A percentile compares a stretch with the other conserved stretches of the same genome.
Evolutionary conservation across 2,888 invertebrate genomes (phyloP).

Genomic region (Prenolepis imparis): DNA sequence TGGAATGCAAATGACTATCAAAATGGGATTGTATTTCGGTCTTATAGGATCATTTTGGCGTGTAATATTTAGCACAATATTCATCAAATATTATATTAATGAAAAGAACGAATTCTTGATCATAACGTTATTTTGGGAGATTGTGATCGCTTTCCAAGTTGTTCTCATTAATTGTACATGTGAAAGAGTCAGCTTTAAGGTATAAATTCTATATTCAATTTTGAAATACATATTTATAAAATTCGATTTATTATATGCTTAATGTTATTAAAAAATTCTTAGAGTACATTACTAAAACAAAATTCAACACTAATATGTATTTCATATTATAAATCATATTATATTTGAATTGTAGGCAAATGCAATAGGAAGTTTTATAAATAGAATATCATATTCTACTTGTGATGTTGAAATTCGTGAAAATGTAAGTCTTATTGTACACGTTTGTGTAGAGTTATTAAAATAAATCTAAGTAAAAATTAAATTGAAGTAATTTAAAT

Average conservation of each 20-base stretch:
- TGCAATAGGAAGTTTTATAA: neutral
- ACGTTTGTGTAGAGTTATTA: neutral
- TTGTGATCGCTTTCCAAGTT: neutral
- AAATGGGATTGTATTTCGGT: slow-evolving; percentile 13
- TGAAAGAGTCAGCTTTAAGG: slow-evolving; percentile 13
- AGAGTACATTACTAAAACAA: neutral
- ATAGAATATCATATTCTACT: neutral
- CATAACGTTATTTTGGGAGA: neutral
- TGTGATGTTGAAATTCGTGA: neutral
- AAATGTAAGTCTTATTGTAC: neutral
- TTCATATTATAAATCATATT: neutral
- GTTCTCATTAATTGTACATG: slow-evolving; percentile 12
- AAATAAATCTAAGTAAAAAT: neutral
- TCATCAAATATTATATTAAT: neutral
- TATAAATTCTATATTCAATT: neutral
- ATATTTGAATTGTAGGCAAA: slow-evolving; percentile 21
- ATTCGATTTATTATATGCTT: too few species aligned
- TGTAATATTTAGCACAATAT: neutral
- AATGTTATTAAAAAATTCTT: too few species aligned
- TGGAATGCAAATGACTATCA: slow-evolving; percentile 17
- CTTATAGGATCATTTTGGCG: neutral
- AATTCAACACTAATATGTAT: neutral
- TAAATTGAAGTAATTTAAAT: too few species aligned
- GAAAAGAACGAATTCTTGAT: neutral
- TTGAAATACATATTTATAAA: too few species aligned